These are phyloP conservation scores for Clinocottus analis DNA, from an alignment of 2,113 vertebrate genomes.

Conservation along the genomic window DNA sequence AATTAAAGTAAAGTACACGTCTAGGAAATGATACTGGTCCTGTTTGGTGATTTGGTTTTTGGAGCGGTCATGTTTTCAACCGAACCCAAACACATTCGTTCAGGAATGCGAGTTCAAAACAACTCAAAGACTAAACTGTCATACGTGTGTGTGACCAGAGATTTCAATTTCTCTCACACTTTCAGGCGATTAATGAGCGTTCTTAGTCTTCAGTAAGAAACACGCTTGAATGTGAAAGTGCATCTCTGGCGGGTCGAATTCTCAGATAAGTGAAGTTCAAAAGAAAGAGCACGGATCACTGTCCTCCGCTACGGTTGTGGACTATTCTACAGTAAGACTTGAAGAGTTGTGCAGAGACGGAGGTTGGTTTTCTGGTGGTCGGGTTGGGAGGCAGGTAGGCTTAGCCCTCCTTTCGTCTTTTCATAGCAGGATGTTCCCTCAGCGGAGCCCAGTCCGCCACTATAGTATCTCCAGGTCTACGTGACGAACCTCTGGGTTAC, in stretches of 20 bases:
- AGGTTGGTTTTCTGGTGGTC: conserved; percentile 27
- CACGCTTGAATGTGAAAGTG: conserved; percentile 7
- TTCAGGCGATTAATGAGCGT: conserved; percentile 19
- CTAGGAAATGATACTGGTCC: conserved; percentile 51
- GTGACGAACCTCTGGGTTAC: conserved; percentile 97
- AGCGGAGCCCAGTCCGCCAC: conserved; percentile 9
- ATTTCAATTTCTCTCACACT: conserved; percentile 4
- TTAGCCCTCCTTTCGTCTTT: conserved; percentile 24
- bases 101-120: conserved; percentile 51
- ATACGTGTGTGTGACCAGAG: not conserved
- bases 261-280: conserved; percentile 10
- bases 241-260: conserved; percentile 24
- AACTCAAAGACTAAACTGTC: not conserved
- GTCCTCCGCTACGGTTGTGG: not conserved
- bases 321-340: conserved; percentile 71
- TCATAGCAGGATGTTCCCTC: conserved; percentile 15
- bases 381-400: conserved; percentile 39
- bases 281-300: not conserved
- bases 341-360: conserved; percentile 39
- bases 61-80: conserved; percentile 6
- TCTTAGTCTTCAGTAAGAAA: conserved; percentile 25
- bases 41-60: conserved; percentile 10
- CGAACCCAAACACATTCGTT: conserved; percentile 39
- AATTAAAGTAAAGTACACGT: conserved; percentile 46
- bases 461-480: conserved; percentile 98